Conservation (phyloP, 2,888 invertebrate species). For the Troides oblongomaculatus region DNA sequence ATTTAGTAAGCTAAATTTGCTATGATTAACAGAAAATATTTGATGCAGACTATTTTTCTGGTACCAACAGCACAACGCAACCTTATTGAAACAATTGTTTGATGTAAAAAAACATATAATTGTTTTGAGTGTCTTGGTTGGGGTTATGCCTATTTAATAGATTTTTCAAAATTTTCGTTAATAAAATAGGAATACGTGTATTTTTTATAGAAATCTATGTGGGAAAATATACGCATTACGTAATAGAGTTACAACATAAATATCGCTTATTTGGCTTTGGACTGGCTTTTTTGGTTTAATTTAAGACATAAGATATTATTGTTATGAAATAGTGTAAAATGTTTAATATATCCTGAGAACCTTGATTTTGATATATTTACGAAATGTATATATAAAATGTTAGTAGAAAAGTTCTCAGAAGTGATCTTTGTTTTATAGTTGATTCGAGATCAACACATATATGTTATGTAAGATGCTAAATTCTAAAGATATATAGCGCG, state of each 20-base stretch:
- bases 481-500: conserved; percentile 53
- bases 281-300: conserved; percentile 71
- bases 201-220: conserved; percentile 72
- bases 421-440: conserved; percentile 42
- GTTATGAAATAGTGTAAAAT: conserved; percentile 45
- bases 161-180: conserved; percentile 31
- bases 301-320: conserved; percentile 57
- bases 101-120: conserved; percentile 20
- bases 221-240: conserved; percentile 80
- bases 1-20: conserved; percentile 49
- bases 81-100: conserved; percentile 25
- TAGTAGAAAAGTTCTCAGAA: conserved; percentile 37
- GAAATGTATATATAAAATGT: conserved; percentile 34
- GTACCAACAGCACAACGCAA: conserved; percentile 30
- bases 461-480: conserved; percentile 48
- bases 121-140: conserved; percentile 35
- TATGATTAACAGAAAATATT: conserved; percentile 29
- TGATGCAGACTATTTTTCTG: conserved; percentile 26
- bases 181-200: conserved; percentile 36
- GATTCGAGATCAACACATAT: conserved; percentile 11
- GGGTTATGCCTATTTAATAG: conserved; percentile 32
- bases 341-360: conserved; percentile 30
- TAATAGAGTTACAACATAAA: conserved; percentile 67
- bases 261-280: conserved; percentile 65
- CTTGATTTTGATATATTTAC: conserved; percentile 33